Conservation (phyloP, 1,140 invertebrate species). For the Notospermus geniculatus region DNA sequence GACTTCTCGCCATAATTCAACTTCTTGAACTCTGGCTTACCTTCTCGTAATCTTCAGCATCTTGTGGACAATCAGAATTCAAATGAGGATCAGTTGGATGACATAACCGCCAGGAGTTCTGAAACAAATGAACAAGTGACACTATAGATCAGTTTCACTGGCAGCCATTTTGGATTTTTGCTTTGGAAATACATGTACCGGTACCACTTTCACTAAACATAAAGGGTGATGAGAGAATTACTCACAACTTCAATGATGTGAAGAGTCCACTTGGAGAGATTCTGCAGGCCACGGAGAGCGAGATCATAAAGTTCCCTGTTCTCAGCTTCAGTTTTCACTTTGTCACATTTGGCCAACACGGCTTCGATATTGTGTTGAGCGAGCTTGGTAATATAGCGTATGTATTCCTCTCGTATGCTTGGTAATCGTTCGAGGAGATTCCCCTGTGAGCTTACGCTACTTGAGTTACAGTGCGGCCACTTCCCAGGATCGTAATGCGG, state of each 20-base stretch:
- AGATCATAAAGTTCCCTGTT: constrained; percentile 91
- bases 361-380: constrained; percentile 81
- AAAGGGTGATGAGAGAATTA: not conserved
- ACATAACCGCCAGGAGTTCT: constrained; percentile 95
- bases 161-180: too few relatives aligned
- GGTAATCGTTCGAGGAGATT: constrained; percentile 95
- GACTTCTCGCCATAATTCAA: too few relatives aligned
- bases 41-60: constrained; percentile 99
- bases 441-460: constrained; percentile 74
- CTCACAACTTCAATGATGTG: constrained; percentile 87
- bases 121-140: constrained; percentile 8
- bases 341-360: constrained; percentile 61
- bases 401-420: constrained; percentile 91
- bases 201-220: too few relatives aligned
- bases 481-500: constrained; percentile 89
- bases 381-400: constrained; percentile 95
- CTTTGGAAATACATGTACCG: too few relatives aligned
- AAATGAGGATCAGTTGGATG: constrained; percentile 97
- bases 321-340: constrained; percentile 81
- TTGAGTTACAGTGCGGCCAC: constrained; percentile 79
- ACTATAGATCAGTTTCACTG: too few relatives aligned
- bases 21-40: constrained; percentile 56
- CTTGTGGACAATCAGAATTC: constrained; percentile 90
- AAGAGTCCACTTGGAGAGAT: constrained; percentile 94
- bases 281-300: constrained; percentile 85